Evolutionary conservation across 1,140 invertebrate genomes (phyloP), one percentile per base, ranked within the genome.

Genomic region (Lysiphlebus fabarum): DNA sequence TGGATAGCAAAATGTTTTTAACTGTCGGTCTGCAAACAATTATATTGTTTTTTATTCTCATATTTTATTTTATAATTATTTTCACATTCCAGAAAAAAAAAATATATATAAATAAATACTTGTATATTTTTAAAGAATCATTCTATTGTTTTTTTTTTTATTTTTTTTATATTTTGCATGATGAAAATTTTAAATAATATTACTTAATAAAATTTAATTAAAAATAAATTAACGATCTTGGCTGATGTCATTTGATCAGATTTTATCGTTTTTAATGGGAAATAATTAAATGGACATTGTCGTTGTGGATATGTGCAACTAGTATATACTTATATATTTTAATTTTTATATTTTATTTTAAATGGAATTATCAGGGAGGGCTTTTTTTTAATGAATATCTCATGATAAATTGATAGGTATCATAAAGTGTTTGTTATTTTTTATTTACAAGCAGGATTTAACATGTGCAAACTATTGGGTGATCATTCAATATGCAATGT

Each of bases 21-120:
- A 80, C 73, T 78, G 76, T 78, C 74, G 76, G 76, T 79, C 77
- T 80, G 77, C 63, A 79, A 80, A 80, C 72, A 80, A 79, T 71
- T 65, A 77, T 61, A 76, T 76, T 76, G 75, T 2, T 65, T 75
- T 74, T 68, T 71, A 73, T 59, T 59, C 62, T 68, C 41, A 9
- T 63, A 41, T 54, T 59, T 48, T 43, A 11, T 43, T 50, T 47
- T 58, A 10, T 51, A 57, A 34, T 57, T 34, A 59, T 55, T 56
- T 62, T 51, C 44, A 55, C 38, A 57, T 56, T 37, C 40, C 42
- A 45, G n/a, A n/a, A n/a, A n/a, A n/a, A n/a, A n/a, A n/a, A n/a
- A n/a, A n/a, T n/a, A n/a, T n/a, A n/a, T n/a, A n/a, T n/a, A n/a
- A n/a, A n/a, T n/a, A n/a, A n/a, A n/a, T n/a, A n/a, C n/a, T n/a